These are phyloP conservation scores for Oplegnathus fasciatus DNA, from an alignment of 2,113 vertebrate species.

Conservation along the genomic window DNA sequence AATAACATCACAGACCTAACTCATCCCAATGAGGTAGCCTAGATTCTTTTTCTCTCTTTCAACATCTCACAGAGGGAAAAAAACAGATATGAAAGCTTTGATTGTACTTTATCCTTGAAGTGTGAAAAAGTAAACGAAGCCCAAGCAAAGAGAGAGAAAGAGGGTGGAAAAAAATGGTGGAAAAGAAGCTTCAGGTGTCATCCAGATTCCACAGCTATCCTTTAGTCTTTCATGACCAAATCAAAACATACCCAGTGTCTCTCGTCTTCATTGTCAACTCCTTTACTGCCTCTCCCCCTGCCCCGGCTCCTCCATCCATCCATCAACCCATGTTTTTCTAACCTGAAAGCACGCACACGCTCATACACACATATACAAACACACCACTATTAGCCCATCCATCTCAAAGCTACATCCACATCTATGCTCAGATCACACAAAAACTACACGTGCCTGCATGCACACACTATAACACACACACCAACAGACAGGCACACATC, in stretches of 20 bases:
- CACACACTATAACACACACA: neutral
- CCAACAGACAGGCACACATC: slow-evolving; percentile 26
- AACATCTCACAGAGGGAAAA: slow-evolving; percentile 39
- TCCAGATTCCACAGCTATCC: slow-evolving; percentile 65
- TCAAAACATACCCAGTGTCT: slow-evolving; percentile 75
- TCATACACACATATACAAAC: slow-evolving; percentile 33
- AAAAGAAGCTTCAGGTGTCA: slow-evolving; percentile 68
- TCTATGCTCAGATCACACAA: neutral
- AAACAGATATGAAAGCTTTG: slow-evolving; percentile 64
- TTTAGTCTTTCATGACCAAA: slow-evolving; percentile 73
- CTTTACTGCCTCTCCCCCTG: slow-evolving; percentile 40
- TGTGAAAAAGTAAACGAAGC: slow-evolving; percentile 73
- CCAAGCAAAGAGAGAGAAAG: slow-evolving; percentile 9
- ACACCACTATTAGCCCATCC: slow-evolving; percentile 9
- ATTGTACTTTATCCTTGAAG: slow-evolving; percentile 74
- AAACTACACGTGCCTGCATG: neutral
- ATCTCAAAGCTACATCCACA: slow-evolving; percentile 5
- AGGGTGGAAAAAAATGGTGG: neutral
- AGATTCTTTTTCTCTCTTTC: slow-evolving; percentile 62
- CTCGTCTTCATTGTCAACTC: slow-evolving; percentile 58
- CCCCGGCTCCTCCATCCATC: slow-evolving; percentile 48
- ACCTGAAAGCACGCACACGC: slow-evolving; percentile 24
- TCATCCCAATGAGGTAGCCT: slow-evolving; percentile 52
- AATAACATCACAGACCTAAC: slow-evolving; percentile 52
- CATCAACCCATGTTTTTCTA: slow-evolving; percentile 66